Percentiles rank a stretch among this genome's conserved stretches.
Conservation (phyloP, 2,888 invertebrate species). For the Craniophora ligustri region DNA sequence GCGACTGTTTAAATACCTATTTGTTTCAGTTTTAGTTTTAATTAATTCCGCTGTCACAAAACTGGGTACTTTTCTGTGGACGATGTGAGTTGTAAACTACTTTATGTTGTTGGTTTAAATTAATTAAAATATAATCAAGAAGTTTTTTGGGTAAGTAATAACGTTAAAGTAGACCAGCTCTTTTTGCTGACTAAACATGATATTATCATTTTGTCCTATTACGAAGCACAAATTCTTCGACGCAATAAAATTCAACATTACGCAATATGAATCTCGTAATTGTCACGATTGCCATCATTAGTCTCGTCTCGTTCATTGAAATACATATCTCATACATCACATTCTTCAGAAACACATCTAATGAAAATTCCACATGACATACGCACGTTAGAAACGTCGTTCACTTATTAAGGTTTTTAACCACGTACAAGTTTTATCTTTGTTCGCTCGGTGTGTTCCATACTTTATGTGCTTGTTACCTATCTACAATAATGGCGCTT, state of each 20-base stretch:
- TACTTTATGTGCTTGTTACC: constrained; percentile 54
- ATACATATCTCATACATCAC: constrained; percentile 40
- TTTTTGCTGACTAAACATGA: too few species aligned
- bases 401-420: constrained; percentile 46
- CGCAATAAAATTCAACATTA: not conserved
- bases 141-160: not conserved
- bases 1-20: not conserved
- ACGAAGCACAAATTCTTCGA: not conserved
- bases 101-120: not conserved
- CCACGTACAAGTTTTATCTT: constrained; percentile 58
- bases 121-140: not conserved
- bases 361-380: constrained; percentile 51
- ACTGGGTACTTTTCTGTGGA: constrained; percentile 6
- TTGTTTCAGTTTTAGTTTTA: constrained; percentile 6
- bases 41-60: constrained; percentile 14
- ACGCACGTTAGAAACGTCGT: constrained; percentile 34
- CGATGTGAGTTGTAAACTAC: not conserved
- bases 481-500: constrained; percentile 61
- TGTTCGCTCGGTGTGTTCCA: constrained; percentile 58
- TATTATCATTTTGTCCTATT: not conserved
- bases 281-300: constrained; percentile 36
- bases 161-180: not conserved
- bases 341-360: constrained; percentile 47
- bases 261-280: constrained; percentile 24
- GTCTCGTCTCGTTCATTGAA: constrained; percentile 38